Conservation (phyloP, 2,888 invertebrate species). For the Miltochrista miniata region DNA sequence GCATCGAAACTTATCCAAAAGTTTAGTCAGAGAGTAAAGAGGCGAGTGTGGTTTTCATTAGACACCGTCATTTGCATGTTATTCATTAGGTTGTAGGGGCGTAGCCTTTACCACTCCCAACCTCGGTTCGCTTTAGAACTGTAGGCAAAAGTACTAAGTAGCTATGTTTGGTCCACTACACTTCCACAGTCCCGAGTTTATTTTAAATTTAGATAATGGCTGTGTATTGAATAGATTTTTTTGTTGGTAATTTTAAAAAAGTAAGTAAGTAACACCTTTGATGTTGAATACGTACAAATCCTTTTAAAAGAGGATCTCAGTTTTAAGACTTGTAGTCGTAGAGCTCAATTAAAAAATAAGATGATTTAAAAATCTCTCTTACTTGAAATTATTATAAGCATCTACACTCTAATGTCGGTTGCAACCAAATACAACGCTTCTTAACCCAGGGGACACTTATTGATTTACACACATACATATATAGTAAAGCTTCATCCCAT, state of each 20-base stretch:
- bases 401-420: too few relatives aligned
- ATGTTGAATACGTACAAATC: too few relatives aligned
- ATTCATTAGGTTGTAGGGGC: conserved; percentile 67
- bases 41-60: conserved; percentile 69
- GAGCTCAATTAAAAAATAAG: too few relatives aligned
- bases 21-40: conserved; percentile 46
- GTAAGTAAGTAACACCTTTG: too few relatives aligned
- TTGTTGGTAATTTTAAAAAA: not conserved
- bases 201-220: not conserved
- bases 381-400: too few relatives aligned
- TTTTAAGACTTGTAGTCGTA: too few relatives aligned
- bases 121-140: conserved; percentile 27
- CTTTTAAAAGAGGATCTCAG: not conserved
- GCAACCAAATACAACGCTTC: too few relatives aligned
- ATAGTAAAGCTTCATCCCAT: too few relatives aligned
- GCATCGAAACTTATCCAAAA: conserved; percentile 27
- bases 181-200: conserved; percentile 3
- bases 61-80: conserved; percentile 73
- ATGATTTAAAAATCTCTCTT: too few relatives aligned
- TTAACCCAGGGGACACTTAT: too few relatives aligned
- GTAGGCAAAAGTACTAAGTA: conserved; percentile 30
- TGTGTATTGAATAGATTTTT: not conserved
- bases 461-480: too few relatives aligned
- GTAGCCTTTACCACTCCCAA: conserved; percentile 31
- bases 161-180: conserved; percentile 22